These are phyloP conservation scores for Danio aesculapii DNA, from an alignment of 2,797 vertebrate genomes.

Conservation along the genomic window DNA sequence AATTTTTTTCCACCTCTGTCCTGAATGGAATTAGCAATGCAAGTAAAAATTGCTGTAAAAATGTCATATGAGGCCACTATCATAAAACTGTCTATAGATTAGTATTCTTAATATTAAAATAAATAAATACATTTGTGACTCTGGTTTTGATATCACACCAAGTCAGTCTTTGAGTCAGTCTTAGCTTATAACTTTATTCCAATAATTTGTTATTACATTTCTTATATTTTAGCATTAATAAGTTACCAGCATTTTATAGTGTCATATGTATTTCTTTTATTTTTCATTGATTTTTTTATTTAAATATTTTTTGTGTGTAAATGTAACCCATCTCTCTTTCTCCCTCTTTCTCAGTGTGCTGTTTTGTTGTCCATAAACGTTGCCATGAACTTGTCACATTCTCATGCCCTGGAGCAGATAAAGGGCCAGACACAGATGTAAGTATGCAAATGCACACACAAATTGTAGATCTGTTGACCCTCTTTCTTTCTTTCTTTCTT, in stretches of 20 bases:
- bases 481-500: neutral
- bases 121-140: no score
- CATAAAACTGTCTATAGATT: no score
- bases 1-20: no score
- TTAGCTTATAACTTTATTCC: neutral
- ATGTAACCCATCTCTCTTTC: neutral
- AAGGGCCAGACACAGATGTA: conserved; percentile 58
- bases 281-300: no score
- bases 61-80: no score
- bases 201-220: neutral
- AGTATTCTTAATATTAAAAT: no score
- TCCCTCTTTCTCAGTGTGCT: conserved; percentile 45
- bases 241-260: neutral
- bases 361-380: conserved; percentile 56
- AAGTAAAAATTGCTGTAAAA: no score
- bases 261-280: no score
- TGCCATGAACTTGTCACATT: conserved; percentile 62
- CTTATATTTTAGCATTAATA: neutral
- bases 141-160: neutral
- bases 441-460: conserved; percentile 46
- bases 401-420: conserved; percentile 61
- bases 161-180: neutral
- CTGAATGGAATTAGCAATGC: no score
- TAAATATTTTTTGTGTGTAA: neutral
- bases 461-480: conserved; percentile 23